These are phyloP conservation scores for Drosophila nigricruria DNA, from an alignment of 2,888 invertebrate species.

Conservation along the genomic window DNA sequence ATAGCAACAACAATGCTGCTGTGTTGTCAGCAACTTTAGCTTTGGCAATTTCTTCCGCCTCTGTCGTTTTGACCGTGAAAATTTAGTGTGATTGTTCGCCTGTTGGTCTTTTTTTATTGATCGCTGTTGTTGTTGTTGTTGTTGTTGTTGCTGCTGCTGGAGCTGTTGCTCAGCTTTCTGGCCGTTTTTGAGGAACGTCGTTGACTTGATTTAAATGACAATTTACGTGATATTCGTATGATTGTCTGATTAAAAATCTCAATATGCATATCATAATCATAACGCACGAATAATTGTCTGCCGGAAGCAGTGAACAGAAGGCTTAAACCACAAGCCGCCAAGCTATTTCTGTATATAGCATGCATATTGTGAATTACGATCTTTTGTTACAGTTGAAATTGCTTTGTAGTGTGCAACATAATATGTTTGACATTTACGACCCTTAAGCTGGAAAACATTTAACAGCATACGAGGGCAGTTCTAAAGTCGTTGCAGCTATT, in stretches of 20 bases:
- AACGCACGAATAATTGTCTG: constrained; percentile 56
- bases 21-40: constrained; percentile 38
- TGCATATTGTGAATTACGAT: constrained; percentile 23
- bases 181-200: constrained; percentile 38
- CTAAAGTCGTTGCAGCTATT: neutral
- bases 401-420: constrained; percentile 31
- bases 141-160: too few relatives aligned
- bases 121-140: constrained; percentile 21
- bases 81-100: constrained; percentile 55
- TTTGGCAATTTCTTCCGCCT: constrained; percentile 76
- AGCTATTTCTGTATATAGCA: constrained; percentile 31
- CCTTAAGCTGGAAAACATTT: constrained; percentile 26
- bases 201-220: constrained; percentile 72
- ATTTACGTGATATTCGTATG: constrained; percentile 57
- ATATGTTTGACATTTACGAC: constrained; percentile 52
- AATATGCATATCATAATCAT: constrained; percentile 66
- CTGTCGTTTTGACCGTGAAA: constrained; percentile 74
- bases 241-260: constrained; percentile 57
- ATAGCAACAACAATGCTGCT: constrained; percentile 23
- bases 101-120: constrained; percentile 41
- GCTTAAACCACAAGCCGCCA: constrained; percentile 48
- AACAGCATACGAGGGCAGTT: constrained; percentile 31
- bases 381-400: constrained; percentile 8
- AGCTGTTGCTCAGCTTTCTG: constrained; percentile 25
- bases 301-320: constrained; percentile 67